Evolutionary conservation across 2,888 invertebrate genomes (phyloP).

Genomic region (Pammene aurita): DNA sequence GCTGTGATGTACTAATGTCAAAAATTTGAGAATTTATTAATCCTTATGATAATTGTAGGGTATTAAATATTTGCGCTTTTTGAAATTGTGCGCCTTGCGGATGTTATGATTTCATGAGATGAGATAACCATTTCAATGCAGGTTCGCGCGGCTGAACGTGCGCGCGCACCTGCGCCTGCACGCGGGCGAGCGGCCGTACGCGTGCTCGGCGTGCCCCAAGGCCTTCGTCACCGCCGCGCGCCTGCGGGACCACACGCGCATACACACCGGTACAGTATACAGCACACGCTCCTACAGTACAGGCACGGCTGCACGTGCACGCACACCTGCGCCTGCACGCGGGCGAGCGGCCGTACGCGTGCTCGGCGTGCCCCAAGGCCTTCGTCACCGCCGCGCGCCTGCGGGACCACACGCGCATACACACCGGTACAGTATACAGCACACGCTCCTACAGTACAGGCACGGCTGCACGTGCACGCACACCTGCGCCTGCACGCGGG

Average conservation of each 20-base stretch:
- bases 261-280: conserved; percentile 66
- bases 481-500: conserved; percentile 83
- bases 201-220: conserved; percentile 75
- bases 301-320: conserved; percentile 57
- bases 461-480: conserved; percentile 60
- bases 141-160: conserved; percentile 70
- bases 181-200: conserved; percentile 80
- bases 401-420: conserved; percentile 66
- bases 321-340: conserved; percentile 81
- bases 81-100: too few species aligned
- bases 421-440: conserved; percentile 65
- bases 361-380: conserved; percentile 71
- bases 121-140: too few species aligned
- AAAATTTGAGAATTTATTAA: too few species aligned
- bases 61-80: too few species aligned
- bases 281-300: conserved; percentile 68
- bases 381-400: conserved; percentile 65
- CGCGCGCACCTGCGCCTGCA: conserved; percentile 80
- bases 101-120: too few species aligned
- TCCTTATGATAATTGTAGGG: too few species aligned
- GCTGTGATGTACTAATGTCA: too few species aligned
- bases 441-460: conserved; percentile 65
- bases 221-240: conserved; percentile 63
- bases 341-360: conserved; percentile 80
- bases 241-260: conserved; percentile 66